A percentile compares a stretch with the other conserved stretches of the same genome.
phyloP scores from a whole-genome alignment of 1,140 invertebrate genomes.

The Battus philenor region DNA sequence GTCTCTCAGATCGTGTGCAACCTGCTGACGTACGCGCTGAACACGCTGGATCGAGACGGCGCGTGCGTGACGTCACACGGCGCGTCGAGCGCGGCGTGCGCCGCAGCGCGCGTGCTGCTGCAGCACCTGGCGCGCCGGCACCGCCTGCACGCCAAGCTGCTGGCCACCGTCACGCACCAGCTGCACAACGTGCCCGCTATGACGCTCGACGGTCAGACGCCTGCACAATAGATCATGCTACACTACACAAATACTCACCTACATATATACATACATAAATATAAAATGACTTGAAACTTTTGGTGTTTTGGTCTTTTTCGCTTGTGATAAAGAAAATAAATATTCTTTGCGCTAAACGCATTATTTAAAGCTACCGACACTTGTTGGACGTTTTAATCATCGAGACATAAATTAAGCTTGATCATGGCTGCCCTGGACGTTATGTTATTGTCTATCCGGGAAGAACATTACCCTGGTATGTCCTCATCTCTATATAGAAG shows the following conservation, averaged over 20 bases:
- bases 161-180: constrained; percentile 40
- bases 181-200: constrained; percentile 42
- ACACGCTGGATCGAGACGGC: constrained; percentile 73
- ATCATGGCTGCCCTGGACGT: too few relatives aligned
- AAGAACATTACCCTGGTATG: too few relatives aligned
- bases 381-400: too few relatives aligned
- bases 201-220: constrained; percentile 42
- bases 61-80: constrained; percentile 55
- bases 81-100: constrained; percentile 24
- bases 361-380: too few relatives aligned
- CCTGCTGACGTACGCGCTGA: constrained; percentile 81
- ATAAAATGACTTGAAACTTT: too few relatives aligned
- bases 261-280: not conserved
- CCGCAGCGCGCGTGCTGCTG: constrained; percentile 41
- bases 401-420: too few relatives aligned
- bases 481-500: too few relatives aligned
- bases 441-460: too few relatives aligned
- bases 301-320: too few relatives aligned
- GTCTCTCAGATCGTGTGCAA: constrained; percentile 80
- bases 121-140: constrained; percentile 27
- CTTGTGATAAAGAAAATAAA: too few relatives aligned
- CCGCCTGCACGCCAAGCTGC: constrained; percentile 35
- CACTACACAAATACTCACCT: not conserved
- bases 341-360: too few relatives aligned
- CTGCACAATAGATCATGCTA: too few relatives aligned